Evolutionary conservation across 2,797 vertebrate genomes (phyloP), one percentile per base, ranked within the genome.

Genomic region (Austrolebias charrua): DNA sequence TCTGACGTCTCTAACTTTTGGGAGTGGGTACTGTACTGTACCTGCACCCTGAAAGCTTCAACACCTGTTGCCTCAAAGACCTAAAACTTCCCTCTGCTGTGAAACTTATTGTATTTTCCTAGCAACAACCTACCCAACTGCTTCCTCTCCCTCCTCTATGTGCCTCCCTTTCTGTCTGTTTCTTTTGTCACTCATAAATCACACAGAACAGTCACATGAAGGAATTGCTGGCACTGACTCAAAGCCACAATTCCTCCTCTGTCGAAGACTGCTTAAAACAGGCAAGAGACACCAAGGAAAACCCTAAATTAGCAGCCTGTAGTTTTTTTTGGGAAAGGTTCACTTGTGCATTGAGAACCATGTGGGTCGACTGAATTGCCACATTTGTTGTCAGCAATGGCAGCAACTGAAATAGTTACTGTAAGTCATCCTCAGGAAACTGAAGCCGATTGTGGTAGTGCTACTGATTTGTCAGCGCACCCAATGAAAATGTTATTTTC

Each of bases 171-270:
- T 40, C 63, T 63, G 52, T 57, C 67, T 6, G 51, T 55, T 55
- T 68, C 75, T 82, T 75, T 80, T 79, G 82, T 87, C 74, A 47
- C 71, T 70, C 81, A 54, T 89, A 85, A 89, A 89, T 89, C 84
- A 81, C 78, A 6, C 69, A 66, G 49, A 31, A 63, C 80, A 75
- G 81, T 76, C 73, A 71, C 75, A 82, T 76, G 68, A 56, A 86
- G 81, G 77, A 87, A 88, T 82, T 75, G 54, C 73, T 88, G 86
- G 77, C 75, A 0, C 73, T 1, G 67, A 84, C 57, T 83, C 84
- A 81, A 75, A 82, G 63, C 82, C 83, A 51, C 66, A 49, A 60
- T 71, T 73, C 73, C 62, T 75, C 59, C 65, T 71, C 80, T 46
- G 69, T 53, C 16, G 63, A 82, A 75, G 79, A 78, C 61, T 3